Evolutionary conservation across 2,888 invertebrate species (phyloP).

Genomic region (Apamea epomidion): DNA sequence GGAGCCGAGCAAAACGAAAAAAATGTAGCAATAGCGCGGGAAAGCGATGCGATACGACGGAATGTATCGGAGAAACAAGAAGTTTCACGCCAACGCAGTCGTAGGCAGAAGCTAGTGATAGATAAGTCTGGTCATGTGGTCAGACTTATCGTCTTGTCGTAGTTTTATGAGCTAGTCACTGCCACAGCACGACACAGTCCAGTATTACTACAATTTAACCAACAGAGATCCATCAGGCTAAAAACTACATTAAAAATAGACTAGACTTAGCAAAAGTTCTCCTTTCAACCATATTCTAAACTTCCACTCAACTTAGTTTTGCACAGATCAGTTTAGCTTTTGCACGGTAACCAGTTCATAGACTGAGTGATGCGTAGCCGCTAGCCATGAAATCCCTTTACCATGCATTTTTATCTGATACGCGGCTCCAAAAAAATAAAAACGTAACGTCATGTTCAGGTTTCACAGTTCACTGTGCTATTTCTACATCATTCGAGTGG

Average conservation of each 20-base stretch:
- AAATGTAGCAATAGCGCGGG: background rate
- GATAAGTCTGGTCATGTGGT: background rate
- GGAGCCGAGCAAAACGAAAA: background rate
- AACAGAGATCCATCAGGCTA: background rate
- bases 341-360: conserved; percentile 1
- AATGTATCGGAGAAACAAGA: background rate
- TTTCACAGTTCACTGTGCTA: conserved; percentile 62
- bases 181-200: background rate
- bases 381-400: conserved; percentile 24
- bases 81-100: background rate
- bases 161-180: background rate
- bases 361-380: conserved; percentile 16
- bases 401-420: conserved; percentile 35
- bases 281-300: background rate
- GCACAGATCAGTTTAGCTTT: background rate
- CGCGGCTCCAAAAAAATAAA: conserved; percentile 11
- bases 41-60: background rate
- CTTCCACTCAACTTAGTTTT: conserved; percentile 21
- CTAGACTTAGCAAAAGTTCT: background rate
- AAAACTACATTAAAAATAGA: background rate
- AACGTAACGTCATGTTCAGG: conserved; percentile 32
- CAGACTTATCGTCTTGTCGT: no score
- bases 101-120: background rate
- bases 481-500: conserved; percentile 56
- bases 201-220: background rate